Base-by-base conservation (phyloP, 2,797 vertebrate species). In the Acanthurus lineatus region DNA sequence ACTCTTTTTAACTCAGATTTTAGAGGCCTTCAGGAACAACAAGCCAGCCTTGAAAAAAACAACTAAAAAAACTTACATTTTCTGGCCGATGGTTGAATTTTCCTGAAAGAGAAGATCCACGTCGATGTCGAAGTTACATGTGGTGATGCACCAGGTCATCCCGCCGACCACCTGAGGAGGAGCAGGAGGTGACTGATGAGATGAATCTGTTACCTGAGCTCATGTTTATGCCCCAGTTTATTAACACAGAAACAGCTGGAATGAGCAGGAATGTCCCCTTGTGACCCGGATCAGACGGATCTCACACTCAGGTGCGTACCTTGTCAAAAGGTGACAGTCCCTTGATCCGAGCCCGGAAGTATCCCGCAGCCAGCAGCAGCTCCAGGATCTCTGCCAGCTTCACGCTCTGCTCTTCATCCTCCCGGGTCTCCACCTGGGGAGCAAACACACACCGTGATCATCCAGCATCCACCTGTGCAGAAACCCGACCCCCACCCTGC, bases 131-230 rank as follows among this genome's bases (percentile, higher is more conserved):
- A 99, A 97, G 94, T 92, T 99, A 92, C 98, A 99, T 0, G 98
- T 99, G 65, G 97, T 99, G 88, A 99, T 97, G 81, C 98, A 99
- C 98, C 98, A 99, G 1, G 98, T 98, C 98, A 99, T 98, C 61
- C 98, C 98, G 2, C 98, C 98, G 0, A 99, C 98, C 81, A 99
- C 98, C 98, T 99, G 93, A 0, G 1, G 35, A 71, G 32, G 40
- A 76, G 22, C 42, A 11, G 20, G 11, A 32, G 48, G 15, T 53
- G 22, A 25, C 25, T 25, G 25, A 2, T 25, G 25, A 25, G 25
- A 25, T 2, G 3, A 2, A 25, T 25, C 25, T 25, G 25, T 3
- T 3, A 25, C 25, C 25, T 25, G 25, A 2, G 25, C 25, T 25
- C 25, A 25, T 25, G 25, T 25, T 25, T 25, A 25, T 25, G 25